Percentiles rank a stretch among this genome's conserved stretches.
phyloP scores from a whole-genome alignment of 2,888 invertebrate genomes.

The Drosophila fulvimacula region DNA sequence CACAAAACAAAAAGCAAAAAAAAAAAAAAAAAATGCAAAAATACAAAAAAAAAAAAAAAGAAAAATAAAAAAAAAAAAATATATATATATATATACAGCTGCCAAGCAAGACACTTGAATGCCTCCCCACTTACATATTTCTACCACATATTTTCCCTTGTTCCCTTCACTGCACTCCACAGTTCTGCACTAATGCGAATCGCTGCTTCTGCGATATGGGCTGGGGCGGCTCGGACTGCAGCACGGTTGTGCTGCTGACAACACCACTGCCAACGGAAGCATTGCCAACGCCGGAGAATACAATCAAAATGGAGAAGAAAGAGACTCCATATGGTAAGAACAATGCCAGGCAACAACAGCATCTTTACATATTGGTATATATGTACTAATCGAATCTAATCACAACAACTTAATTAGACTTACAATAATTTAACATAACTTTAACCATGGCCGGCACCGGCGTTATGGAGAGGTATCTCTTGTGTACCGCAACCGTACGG shows the following conservation, averaged over 20 bases:
- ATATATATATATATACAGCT: too few relatives aligned
- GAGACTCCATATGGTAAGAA: slow-evolving; percentile 96
- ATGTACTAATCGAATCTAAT: slow-evolving; percentile 32
- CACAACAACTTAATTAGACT: slow-evolving; percentile 17
- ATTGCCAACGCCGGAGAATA: slow-evolving; percentile 87
- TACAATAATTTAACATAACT: slow-evolving; percentile 39
- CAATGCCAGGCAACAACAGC: slow-evolving; percentile 19
- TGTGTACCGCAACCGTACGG: slow-evolving; percentile 23
- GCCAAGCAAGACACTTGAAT: slow-evolving; percentile 11
- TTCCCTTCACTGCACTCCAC: slow-evolving; percentile 49
- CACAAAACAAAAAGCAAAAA: slow-evolving; percentile 3
- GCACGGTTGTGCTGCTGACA: slow-evolving; percentile 90
- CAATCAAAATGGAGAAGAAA: slow-evolving; percentile 92
- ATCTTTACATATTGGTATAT: slow-evolving; percentile 11
- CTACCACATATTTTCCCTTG: slow-evolving; percentile 12
- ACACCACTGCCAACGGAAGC: slow-evolving; percentile 86
- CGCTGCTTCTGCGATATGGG: slow-evolving; percentile 96
- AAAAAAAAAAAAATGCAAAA: too few relatives aligned
- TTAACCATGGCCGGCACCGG: slow-evolving; percentile 52
- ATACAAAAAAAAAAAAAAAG: not conserved
- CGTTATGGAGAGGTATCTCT: slow-evolving; percentile 48
- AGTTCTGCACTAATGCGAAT: slow-evolving; percentile 97
- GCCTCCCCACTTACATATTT: slow-evolving; percentile 22
- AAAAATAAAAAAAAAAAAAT: not conserved
- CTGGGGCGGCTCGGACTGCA: slow-evolving; percentile 95